Conservation (phyloP, 2,113 vertebrate genomes). For the Kryptolebias marmoratus region DNA sequence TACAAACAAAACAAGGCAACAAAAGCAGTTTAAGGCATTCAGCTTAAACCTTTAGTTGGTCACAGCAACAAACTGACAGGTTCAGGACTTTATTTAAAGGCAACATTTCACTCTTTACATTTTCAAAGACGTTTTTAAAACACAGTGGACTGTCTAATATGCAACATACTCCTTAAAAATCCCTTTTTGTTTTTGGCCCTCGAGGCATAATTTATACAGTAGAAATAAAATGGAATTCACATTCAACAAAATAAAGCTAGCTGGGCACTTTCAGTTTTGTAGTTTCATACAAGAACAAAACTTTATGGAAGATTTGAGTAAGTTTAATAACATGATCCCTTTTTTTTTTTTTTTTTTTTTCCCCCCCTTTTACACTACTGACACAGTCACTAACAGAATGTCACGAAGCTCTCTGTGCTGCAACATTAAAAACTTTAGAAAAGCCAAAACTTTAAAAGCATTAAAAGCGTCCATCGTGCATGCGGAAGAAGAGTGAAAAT, state of each 20-base stretch:
- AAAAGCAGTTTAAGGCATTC: neutral
- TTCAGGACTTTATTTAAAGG: neutral
- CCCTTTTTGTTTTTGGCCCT: neutral
- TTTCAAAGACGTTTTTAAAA: too few species aligned
- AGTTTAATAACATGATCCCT: slow-evolving; percentile 7
- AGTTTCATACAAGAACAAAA: neutral
- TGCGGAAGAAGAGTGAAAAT: too few species aligned
- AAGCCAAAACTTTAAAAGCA: too few species aligned
- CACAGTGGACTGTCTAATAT: too few species aligned
- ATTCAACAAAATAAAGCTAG: neutral
- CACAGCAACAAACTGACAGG: neutral
- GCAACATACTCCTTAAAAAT: too few species aligned
- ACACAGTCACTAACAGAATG: too few species aligned
- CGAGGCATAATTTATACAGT: neutral
- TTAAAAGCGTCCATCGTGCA: too few species aligned
- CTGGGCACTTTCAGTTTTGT: too few species aligned
- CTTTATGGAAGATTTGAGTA: neutral
- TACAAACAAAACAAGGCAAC: neutral
- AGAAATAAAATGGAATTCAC: neutral
- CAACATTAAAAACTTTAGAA: too few species aligned
- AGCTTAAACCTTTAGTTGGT: neutral
- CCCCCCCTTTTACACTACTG: neutral
- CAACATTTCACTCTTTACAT: neutral
- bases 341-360: neutral
- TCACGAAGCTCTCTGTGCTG: too few species aligned